Base-by-base conservation (phyloP, 2,797 vertebrate species). In the Triplophysa yarkandensis region DNA sequence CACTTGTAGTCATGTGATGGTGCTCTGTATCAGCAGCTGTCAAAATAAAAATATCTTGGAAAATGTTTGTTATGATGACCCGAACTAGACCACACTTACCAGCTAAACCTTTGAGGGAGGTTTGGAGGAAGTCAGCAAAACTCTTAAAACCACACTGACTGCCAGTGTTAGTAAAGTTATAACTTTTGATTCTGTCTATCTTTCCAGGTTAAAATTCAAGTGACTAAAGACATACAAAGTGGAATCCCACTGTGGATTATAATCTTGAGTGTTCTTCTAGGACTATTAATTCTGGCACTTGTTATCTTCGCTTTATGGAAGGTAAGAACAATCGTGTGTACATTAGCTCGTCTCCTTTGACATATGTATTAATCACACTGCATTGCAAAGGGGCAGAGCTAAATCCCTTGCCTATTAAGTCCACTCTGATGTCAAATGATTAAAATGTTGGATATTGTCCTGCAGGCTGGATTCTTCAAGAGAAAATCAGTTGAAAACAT, bases 391-490 rank as follows among this genome's bases (percentile, higher is more conserved):
- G n/a, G n/a, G n/a, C n/a, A n/a, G 21, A 43, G 14, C 11, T 39
- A 11, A 39, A 39, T 4, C 10, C 3, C 13, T 39, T 9, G 36
- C 36, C 36, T 11, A 36, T n/a, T n/a, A n/a, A n/a, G n/a, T 36
- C 34, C 9, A 39, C 36, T 25, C 16, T 64, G 17, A 28, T 58
- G 25, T 17, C 23, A 25, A 36, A 54, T 63, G 41, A 68, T 64
- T 8, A 83, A 30, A 74, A 19, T 76, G 36, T 52, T 17, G 57
- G 83, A 84, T 80, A 78, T 83, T 68, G 80, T 84, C 69, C 57
- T 84, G 80, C 77, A 99, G 97, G 88, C 94, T 87, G 96, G 96
- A 81, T 99, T 99, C 92, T 99, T 99, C 89, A 98, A 95, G 88
- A 94, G 97, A 82, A 97, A 96, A 82, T 87, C 95, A 39, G 93